Evolutionary conservation across 1,140 invertebrate species (phyloP), one percentile per base, ranked within the genome.

Genomic region (Brachionus angularis): DNA sequence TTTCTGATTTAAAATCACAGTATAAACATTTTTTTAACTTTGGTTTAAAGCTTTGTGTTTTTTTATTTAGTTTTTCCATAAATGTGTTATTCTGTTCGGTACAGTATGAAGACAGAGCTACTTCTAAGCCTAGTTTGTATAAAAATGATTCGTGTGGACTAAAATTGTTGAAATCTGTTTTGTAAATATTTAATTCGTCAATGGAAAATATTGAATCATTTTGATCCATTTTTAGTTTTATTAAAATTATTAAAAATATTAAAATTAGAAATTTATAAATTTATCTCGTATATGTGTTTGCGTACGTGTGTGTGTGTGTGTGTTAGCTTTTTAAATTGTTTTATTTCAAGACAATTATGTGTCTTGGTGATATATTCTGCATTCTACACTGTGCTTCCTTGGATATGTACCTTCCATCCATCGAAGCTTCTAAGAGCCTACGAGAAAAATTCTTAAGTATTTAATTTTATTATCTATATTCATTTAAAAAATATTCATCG

Each of bases 1-100:
- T 67, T 31, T 67, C 62, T 5, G 42, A 47, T 29, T 46, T 31
- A 67, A 67, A 67, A n/a, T 29, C 42, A 31, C 62, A 67, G 12
- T 25, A 21, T 27, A 33, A 42, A 33, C 62, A 67, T 31, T 67
- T 44, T 16, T 27, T 21, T 5, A 27, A 50, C 1, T 29, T 27
- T 1, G 25, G 31, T 50, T 46, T 8, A 29, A 67, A 67, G 39
- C 18, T 18, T n/a, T 47, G 33, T 25, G 33, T 67, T 67, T 27
- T 5, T 16, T 49, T 16, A 16, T 50, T 5, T 4, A 67, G 31
- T 8, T 67, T 42, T 16, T 67, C 12, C n/a, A 47, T 10, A 21
- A 67, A 33, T 16, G 39, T 10, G 10, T 10, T 16, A 16, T 10
- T 10, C 16, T 10, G 10, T 67, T 46, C 10, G 0, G 25, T 12